Percentiles rank a stretch among this genome's conserved stretches.
Conservation (phyloP, 2,888 invertebrate species). For the Tubulanus polymorphus region DNA sequence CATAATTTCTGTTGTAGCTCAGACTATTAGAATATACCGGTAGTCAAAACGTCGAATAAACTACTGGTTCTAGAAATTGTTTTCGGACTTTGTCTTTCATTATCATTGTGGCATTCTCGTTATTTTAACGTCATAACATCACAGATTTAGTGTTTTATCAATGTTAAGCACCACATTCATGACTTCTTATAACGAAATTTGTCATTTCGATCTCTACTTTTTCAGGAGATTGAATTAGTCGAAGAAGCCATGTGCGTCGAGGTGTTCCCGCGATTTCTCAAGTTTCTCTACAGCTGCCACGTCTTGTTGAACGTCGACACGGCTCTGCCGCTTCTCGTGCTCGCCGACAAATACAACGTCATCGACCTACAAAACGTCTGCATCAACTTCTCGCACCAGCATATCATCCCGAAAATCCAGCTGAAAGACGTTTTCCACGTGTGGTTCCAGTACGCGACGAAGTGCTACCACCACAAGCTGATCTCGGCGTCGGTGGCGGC, state of each 20-base stretch:
- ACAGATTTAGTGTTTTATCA: too few species aligned
- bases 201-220: too few species aligned
- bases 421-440: constrained; percentile 54
- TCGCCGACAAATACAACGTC: constrained; percentile 56
- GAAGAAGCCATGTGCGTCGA: constrained; percentile 50
- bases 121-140: too few species aligned
- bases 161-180: too few species aligned
- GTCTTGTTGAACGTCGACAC: constrained; percentile 51
- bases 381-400: constrained; percentile 51
- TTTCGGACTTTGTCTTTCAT: too few species aligned
- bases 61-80: too few species aligned
- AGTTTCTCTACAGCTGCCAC: constrained; percentile 54
- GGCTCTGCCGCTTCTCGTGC: constrained; percentile 51
- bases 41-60: too few species aligned
- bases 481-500: constrained; percentile 35
- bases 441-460: constrained; percentile 56
- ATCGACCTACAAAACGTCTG: constrained; percentile 51
- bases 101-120: too few species aligned
- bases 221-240: constrained; percentile 37
- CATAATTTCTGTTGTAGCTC: too few species aligned
- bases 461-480: constrained; percentile 39
- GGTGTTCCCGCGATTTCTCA: constrained; percentile 52
- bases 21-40: too few species aligned
- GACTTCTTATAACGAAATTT: too few species aligned
- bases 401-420: constrained; percentile 47